Percentiles rank a stretch among this genome's conserved stretches.
These are phyloP conservation scores for Eilema griseolum DNA, from an alignment of 2,888 invertebrate species.

Conservation along the genomic window DNA sequence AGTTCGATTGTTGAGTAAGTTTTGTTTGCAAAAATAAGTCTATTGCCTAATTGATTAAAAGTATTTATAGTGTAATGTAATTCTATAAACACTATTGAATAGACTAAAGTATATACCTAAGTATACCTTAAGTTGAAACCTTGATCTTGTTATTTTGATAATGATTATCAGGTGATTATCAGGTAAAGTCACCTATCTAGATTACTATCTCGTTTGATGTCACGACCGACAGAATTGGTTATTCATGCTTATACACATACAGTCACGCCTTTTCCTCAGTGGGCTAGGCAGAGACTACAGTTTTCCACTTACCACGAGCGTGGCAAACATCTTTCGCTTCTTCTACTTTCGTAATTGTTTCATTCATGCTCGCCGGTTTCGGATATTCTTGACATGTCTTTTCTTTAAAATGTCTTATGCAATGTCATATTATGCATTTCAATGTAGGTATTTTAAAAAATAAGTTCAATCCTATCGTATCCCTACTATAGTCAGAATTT, in stretches of 20 bases:
- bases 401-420: no score
- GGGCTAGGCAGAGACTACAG: no score
- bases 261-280: no score
- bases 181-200: not conserved
- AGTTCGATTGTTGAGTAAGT: not conserved
- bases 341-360: no score
- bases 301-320: no score
- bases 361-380: no score
- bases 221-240: not conserved
- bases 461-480: not conserved
- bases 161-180: not conserved
- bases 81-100: not conserved
- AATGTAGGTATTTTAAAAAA: not conserved
- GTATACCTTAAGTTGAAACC: not conserved
- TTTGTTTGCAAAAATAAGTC: not conserved
- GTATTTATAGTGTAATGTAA: not conserved
- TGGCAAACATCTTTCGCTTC: no score
- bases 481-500: no score
- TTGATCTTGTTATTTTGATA: not conserved
- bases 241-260: not conserved
- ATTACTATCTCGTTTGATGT: slow-evolving; percentile 1
- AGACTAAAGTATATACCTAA: not conserved
- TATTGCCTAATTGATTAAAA: not conserved
- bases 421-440: not conserved
- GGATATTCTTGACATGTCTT: no score